Evolutionary conservation across 2,797 vertebrate genomes (phyloP), one percentile per base, ranked within the genome.

Genomic region (Onychomys arenicola): DNA sequence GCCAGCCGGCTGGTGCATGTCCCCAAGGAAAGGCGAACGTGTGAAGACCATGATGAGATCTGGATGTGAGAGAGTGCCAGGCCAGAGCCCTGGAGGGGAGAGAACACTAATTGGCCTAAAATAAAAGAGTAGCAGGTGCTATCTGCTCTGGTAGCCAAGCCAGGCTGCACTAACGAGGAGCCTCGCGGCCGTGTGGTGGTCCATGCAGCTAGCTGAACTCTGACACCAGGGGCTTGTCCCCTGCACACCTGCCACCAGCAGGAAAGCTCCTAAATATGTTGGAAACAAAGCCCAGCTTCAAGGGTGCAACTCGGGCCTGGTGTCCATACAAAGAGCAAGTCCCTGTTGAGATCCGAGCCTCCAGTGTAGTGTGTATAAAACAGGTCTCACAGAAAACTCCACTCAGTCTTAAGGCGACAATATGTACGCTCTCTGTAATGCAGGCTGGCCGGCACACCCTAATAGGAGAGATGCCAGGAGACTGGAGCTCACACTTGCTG

Each of bases 111-210:
- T 11, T 52, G 91, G 80, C 67, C 84, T 5, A 14, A 40, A 77
- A 84, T 46, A 19, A n/a, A 0, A 6, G 76, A 78, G 23, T 0
- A 49, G 11, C 87, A 73, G 40, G 83, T 46, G 69, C 37, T 84
- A 55, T 52, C 78, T 65, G 52, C 21, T 1, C 9, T 0, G 6
- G 37, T 0, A 46, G 46, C 80, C 32, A 52, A 46, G 61, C 57
- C 75, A 29, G 80, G n/a, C 85, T 4, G 25, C 46, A 3, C 90
- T 95, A 96, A 86, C 5, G 89, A 96, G 95, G 34, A 11, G 25
- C 85, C 69, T 52, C 6, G 90, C 2, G 1, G 57, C 49, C 0
- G 0, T 2, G 3, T 0, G 19, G 34, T 5, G 65, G 77, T 78
- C 83, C 73, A 0, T 32, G 25, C 0, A 0, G 65, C 57, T 6